These are phyloP conservation scores for Linurgus olivaceus DNA, from an alignment of 2,797 vertebrate genomes.

Conservation along the genomic window DNA sequence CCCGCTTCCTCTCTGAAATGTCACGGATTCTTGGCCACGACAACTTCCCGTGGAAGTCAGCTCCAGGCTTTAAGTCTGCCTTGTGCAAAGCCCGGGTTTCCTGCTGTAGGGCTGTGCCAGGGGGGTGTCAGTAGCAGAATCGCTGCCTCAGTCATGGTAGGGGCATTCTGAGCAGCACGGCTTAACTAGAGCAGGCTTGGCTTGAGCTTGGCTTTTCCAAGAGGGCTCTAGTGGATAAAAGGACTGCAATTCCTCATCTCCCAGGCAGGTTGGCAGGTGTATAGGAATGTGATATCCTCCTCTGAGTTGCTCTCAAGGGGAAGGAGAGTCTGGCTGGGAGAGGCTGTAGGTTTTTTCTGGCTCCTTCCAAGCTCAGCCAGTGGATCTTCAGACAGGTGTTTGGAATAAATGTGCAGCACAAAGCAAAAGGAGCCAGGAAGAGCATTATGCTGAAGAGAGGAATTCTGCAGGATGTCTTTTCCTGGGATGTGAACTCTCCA, in stretches of 20 bases:
- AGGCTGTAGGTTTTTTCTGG: neutral
- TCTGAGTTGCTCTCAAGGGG: neutral
- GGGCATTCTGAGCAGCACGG: neutral
- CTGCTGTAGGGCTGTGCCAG: neutral
- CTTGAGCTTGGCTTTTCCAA: neutral
- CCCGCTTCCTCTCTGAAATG: conserved; percentile 12
- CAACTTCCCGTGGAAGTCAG: conserved; percentile 3
- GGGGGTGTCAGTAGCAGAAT: neutral
- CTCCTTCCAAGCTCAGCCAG: accelerated
- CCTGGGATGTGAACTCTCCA: neutral
- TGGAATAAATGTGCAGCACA: neutral
- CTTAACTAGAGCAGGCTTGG: neutral
- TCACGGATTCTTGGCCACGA: conserved; percentile 26
- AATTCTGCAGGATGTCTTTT: neutral
- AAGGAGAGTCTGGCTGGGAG: neutral
- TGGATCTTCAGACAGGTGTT: neutral
- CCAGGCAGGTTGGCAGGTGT: neutral
- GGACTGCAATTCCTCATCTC: neutral
- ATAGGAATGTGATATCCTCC: neutral
- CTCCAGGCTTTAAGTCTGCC: neutral
- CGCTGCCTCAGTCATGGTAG: accelerated
- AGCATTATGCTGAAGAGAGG: neutral
- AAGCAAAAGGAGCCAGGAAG: neutral
- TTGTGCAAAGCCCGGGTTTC: neutral
- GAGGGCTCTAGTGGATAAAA: neutral